These are phyloP conservation scores for Sus scrofa DNA, from an alignment of 2,113 vertebrate species.

Conservation along the genomic window DNA sequence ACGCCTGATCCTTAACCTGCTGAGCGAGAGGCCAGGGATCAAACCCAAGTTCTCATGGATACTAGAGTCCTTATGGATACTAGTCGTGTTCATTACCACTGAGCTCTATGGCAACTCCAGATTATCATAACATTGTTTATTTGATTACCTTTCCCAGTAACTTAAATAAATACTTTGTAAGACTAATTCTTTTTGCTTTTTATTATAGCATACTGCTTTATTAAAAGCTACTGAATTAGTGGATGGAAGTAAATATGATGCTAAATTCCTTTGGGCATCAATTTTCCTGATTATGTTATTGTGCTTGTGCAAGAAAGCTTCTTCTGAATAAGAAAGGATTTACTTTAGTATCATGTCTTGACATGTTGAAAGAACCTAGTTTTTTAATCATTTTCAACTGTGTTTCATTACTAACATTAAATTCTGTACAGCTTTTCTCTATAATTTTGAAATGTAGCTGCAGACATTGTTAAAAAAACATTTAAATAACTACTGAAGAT, in stretches of 20 bases:
- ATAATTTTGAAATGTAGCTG: constrained; percentile 33
- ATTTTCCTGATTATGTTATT: not conserved
- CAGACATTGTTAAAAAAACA: not conserved
- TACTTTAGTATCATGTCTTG: not conserved
- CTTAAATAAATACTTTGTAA: constrained; percentile 2
- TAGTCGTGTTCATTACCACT: no score
- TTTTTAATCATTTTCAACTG: not conserved
- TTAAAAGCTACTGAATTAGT: not conserved
- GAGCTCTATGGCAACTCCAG: no score
- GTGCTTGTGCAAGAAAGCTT: not conserved
- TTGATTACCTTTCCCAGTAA: constrained; percentile 7
- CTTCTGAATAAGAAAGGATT: constrained; percentile 13
- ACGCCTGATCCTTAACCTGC: no score
- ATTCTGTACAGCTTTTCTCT: not conserved
- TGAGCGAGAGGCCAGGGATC: no score
- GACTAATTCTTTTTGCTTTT: not conserved
- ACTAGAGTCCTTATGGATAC: no score
- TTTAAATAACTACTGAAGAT: not conserved
- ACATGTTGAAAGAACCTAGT: not conserved
- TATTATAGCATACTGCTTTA: constrained; percentile 8
- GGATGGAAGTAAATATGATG: constrained; percentile 20
- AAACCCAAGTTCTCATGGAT: no score
- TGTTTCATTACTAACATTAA: not conserved
- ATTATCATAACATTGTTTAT: not conserved
- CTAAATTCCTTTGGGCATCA: not conserved